Base-by-base conservation (phyloP, 2,888 invertebrate genomes). In the Oligia fasciuncula region DNA sequence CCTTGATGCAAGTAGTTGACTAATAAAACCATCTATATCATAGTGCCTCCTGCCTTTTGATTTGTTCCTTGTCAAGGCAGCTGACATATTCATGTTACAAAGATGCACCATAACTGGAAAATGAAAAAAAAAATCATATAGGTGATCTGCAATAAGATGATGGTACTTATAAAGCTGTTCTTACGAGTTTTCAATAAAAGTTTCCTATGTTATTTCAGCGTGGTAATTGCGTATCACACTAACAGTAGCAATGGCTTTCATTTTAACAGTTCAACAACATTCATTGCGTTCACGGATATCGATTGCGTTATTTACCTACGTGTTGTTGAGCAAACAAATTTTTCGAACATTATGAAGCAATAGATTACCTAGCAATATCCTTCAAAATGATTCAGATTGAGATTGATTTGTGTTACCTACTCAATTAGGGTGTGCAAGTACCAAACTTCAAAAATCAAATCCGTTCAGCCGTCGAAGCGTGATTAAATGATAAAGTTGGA, bases 11-110 rank as follows among this genome's bases (percentile, higher is more conserved):
- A 88, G 51, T 8, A 88, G 67, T 72, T 79, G 74, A 9, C 63
- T 81, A 60, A 88, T 82, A 43, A 88, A 89, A 29, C 51, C 70
- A 4, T 88, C 87, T 6, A 87, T 68, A 46, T 87, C 81, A 19
- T 74, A 80, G 13, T 46, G 43, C 11, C 19, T 17, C 11, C 19
- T 17, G 9, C 14, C 35, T 51, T 60, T 73, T n/a, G 66, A 17
- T 35, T n/a, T 46, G 19, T 65, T 35, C 3, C 29, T 29, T 14
- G 14, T 1, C 0, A 43, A 23, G 2, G 29, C n/a, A 1, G 69
- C 63, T 60, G 60, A 67, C 4, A 75, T 62, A 73, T 76, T 69
- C 43, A 73, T 76, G 66, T 74, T 77, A 54, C 70, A 89, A 14
- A 89, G 8, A 60, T 77, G 75, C 19, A 80, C 43, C 66, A 84